These are phyloP conservation scores for Holotrichia oblita DNA, from an alignment of 1,140 invertebrate genomes.

Conservation along the genomic window DNA sequence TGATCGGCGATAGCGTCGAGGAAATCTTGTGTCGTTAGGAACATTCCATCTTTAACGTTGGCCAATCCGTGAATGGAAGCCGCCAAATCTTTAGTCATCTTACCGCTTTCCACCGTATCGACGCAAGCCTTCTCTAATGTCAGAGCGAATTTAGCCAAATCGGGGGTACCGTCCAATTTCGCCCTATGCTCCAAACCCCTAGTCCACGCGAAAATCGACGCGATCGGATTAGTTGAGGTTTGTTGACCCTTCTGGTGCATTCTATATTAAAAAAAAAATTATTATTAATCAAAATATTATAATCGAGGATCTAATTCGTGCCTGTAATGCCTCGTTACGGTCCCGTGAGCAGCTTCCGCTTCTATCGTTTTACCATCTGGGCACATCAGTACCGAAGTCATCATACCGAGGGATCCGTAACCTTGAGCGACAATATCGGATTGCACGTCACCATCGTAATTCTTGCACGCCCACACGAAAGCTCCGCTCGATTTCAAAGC, in stretches of 20 bases:
- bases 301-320: too few relatives aligned
- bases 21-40: slow-evolving; percentile 87
- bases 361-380: slow-evolving; percentile 92
- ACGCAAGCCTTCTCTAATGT: slow-evolving; percentile 77
- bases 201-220: slow-evolving; percentile 94
- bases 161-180: slow-evolving; percentile 80
- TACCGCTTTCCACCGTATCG: slow-evolving; percentile 86
- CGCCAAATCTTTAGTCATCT: slow-evolving; percentile 92
- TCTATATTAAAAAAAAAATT: slow-evolving; percentile 55
- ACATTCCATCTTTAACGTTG: slow-evolving; percentile 82
- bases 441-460: slow-evolving; percentile 93
- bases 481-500: slow-evolving; percentile 85
- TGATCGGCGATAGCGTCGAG: slow-evolving; percentile 82
- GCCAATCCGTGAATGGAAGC: slow-evolving; percentile 84
- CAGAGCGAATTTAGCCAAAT: slow-evolving; percentile 69
- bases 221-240: slow-evolving; percentile 91
- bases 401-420: slow-evolving; percentile 87
- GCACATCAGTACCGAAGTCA: slow-evolving; percentile 92
- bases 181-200: slow-evolving; percentile 84
- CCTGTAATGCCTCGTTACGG: slow-evolving; percentile 90
- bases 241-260: slow-evolving; percentile 82
- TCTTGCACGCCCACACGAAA: slow-evolving; percentile 94
- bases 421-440: slow-evolving; percentile 90
- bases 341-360: slow-evolving; percentile 92
- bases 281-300: too few relatives aligned